Conservation (phyloP, 2,113 vertebrate species). For the Thamnaconus septentrionalis region DNA sequence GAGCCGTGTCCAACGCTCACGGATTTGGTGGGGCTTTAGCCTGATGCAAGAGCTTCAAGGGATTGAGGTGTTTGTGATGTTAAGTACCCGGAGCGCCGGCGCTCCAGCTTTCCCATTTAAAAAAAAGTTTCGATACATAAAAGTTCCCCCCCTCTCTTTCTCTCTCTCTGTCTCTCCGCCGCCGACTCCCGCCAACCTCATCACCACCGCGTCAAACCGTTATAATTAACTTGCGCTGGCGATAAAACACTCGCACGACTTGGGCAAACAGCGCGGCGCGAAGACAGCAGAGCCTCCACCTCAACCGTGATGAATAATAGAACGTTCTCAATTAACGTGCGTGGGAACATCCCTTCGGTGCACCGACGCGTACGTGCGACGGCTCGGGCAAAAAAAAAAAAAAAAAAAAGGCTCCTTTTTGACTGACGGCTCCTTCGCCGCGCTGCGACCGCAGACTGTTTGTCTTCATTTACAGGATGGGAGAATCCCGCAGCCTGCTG, state of each 20-base stretch:
- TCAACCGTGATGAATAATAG: conserved; percentile 45
- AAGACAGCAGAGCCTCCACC: not conserved
- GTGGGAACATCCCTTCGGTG: conserved; percentile 27
- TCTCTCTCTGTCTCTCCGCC: not conserved
- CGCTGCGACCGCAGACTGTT: conserved; percentile 25
- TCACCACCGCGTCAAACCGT: conserved; percentile 31
- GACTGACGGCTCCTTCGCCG: conserved; percentile 25
- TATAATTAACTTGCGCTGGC: conserved; percentile 51
- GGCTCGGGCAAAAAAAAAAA: conserved; percentile 13
- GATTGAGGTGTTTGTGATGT: conserved; percentile 60
- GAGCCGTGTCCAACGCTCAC: conserved; percentile 47
- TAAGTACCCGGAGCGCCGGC: conserved; percentile 43
- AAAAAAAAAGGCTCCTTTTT: conserved; percentile 9
- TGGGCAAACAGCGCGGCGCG: conserved; percentile 24
- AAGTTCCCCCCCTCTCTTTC: conserved; percentile 5
- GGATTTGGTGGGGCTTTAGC: conserved; percentile 54
- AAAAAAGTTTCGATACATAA: conserved; percentile 39
- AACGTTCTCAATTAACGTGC: conserved; percentile 25
- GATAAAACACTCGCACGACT: conserved; percentile 42
- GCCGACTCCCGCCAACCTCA: conserved; percentile 25
- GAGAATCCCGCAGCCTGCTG: not conserved
- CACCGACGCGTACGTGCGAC: not conserved
- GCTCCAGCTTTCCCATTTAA: conserved; percentile 48
- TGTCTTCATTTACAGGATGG: conserved; percentile 27
- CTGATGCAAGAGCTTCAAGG: conserved; percentile 63